Evolutionary conservation across 64 coral and sea anemone genomes (phyloP).

Genomic region (Porites lutea): DNA sequence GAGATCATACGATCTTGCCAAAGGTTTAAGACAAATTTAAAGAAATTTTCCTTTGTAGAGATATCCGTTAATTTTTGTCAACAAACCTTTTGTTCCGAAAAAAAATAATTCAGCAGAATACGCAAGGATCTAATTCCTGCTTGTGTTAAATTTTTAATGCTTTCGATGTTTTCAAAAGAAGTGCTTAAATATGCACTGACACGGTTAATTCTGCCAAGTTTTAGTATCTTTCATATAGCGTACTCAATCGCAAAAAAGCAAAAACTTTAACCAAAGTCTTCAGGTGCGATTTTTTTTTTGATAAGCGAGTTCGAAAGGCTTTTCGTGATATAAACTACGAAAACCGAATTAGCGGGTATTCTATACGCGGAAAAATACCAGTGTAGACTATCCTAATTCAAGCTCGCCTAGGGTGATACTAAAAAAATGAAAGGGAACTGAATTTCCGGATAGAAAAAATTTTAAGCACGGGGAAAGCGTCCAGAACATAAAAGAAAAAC

Average conservation of each 20-base stretch:
- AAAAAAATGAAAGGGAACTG: slow-evolving; percentile 25
- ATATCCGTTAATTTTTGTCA: background rate
- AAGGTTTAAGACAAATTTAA: background rate
- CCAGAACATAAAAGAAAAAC: background rate
- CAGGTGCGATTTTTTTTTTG: no score
- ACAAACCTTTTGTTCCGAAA: slow-evolving; percentile 4
- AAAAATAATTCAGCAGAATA: slow-evolving; percentile 20
- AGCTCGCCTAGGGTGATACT: slow-evolving; percentile 2
- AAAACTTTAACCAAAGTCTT: background rate
- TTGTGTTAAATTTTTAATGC: slow-evolving; percentile 55
- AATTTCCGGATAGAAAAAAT: background rate
- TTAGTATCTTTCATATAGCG: background rate
- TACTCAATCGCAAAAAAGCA: background rate
- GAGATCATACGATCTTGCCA: background rate
- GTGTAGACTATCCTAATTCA: background rate
- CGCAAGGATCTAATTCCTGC: slow-evolving; percentile 29
- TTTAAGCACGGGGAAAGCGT: background rate
- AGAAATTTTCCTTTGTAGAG: background rate
- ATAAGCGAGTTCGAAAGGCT: background rate
- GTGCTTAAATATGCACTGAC: slow-evolving; percentile 37
- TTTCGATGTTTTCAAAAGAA: slow-evolving; percentile 46
- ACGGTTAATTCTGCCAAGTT: slow-evolving; percentile 14
- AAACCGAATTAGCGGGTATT: background rate
- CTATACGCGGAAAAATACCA: background rate
- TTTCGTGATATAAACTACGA: background rate